A percentile compares a stretch with the other conserved stretches of the same genome.
phyloP scores from a whole-genome alignment of 1,140 invertebrate species.

The Adelges cooleyi region DNA sequence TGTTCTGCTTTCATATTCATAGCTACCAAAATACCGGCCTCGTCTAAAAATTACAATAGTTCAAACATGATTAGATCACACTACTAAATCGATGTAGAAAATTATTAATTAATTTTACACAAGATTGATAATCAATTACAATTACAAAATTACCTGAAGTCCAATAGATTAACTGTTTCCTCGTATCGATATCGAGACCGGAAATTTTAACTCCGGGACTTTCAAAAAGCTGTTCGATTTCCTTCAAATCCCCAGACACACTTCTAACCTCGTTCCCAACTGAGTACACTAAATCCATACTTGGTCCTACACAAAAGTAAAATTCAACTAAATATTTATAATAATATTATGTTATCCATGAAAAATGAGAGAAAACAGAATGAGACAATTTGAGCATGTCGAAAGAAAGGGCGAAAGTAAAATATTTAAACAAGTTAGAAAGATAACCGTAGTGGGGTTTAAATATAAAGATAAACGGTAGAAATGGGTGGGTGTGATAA shows the following conservation, averaged over 20 bases:
- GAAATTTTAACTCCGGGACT: constrained; percentile 30
- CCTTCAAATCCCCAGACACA: constrained; percentile 30
- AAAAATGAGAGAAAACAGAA: too few species aligned
- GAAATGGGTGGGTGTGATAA: too few species aligned
- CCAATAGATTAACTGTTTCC: constrained; percentile 33
- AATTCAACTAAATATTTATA: too few species aligned
- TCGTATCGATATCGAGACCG: constrained; percentile 34
- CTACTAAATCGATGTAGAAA: too few species aligned
- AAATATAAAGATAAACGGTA: too few species aligned
- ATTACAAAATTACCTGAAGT: constrained; percentile 42
- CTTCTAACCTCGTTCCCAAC: constrained; percentile 31
- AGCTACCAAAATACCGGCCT: constrained; percentile 29
- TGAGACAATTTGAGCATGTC: too few species aligned
- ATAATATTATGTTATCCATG: background rate
- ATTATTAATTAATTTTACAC: background rate
- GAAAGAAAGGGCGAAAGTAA: too few species aligned
- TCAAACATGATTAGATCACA: background rate
- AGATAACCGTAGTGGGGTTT: too few species aligned
- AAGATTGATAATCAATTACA: background rate
- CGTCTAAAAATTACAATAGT: constrained; percentile 24
- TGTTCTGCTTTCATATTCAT: constrained; percentile 24
- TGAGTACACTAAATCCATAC: constrained; percentile 33
- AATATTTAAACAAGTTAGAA: too few species aligned
- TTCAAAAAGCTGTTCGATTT: constrained; percentile 31
- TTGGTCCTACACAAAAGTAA: constrained; percentile 31